A percentile compares a stretch with the other conserved stretches of the same genome.
These are phyloP conservation scores for Bombus turneri DNA, from an alignment of 1,140 invertebrate species.

Conservation along the genomic window DNA sequence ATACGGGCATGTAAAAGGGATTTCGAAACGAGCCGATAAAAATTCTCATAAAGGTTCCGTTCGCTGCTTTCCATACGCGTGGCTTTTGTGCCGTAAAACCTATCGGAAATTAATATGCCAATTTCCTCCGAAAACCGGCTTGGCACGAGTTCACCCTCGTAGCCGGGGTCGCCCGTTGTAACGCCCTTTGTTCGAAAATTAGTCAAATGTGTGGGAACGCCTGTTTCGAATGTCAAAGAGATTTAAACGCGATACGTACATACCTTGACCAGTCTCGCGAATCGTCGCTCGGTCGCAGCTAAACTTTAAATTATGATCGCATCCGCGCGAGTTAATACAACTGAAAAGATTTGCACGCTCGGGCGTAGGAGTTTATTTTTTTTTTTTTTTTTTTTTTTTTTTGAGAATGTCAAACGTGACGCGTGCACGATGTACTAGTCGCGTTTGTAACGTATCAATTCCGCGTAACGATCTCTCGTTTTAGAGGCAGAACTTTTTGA, in stretches of 20 bases:
- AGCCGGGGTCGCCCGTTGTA: not conserved
- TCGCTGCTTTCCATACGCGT: not conserved
- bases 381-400: no score
- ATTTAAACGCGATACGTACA: conserved; percentile 31
- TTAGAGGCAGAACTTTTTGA: no score
- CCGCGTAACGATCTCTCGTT: no score
- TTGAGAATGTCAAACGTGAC: no score
- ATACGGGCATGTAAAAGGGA: conserved; percentile 6
- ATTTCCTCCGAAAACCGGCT: conserved; percentile 47
- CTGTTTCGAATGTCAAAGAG: conserved; percentile 56
- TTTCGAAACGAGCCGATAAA: conserved; percentile 37
- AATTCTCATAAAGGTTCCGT: conserved; percentile 29
- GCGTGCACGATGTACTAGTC: no score
- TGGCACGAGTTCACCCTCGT: not conserved
- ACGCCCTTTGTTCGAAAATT: conserved; percentile 58
- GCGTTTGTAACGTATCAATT: no score
- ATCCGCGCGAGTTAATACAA: no score
- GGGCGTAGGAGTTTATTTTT: no score
- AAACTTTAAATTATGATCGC: conserved; percentile 26
- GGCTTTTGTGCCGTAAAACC: conserved; percentile 43
- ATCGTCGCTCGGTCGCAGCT: not conserved
- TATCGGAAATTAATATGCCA: conserved; percentile 55
- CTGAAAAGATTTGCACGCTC: no score
- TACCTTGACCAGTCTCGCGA: not conserved
- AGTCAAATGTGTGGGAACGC: conserved; percentile 42